Percentiles rank a stretch among this genome's conserved stretches.
phyloP scores from a whole-genome alignment of 1,140 invertebrate species.

The Aphaenogaster ashmeadi region DNA sequence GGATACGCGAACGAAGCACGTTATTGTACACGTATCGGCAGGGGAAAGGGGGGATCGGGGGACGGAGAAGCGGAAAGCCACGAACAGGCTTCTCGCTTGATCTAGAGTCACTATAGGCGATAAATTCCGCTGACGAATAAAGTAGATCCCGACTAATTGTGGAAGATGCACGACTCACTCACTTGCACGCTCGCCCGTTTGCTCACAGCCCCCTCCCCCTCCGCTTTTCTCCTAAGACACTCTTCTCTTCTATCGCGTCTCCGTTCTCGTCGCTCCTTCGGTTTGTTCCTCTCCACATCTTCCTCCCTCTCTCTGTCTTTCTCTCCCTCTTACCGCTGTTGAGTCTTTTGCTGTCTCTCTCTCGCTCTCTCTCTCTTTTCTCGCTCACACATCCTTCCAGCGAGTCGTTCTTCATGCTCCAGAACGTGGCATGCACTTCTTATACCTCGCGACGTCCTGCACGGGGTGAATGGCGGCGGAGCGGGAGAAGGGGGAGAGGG shows the following conservation, averaged over 20 bases:
- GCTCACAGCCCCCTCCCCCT: slow-evolving; percentile 15
- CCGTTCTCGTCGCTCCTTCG: slow-evolving; percentile 17
- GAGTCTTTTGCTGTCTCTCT: slow-evolving; percentile 43
- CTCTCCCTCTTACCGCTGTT: neutral
- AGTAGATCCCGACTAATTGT: slow-evolving; percentile 87
- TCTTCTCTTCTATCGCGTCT: slow-evolving; percentile 19
- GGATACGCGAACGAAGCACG: slow-evolving; percentile 51
- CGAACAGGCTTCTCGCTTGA: slow-evolving; percentile 69
- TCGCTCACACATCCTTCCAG: slow-evolving; percentile 36
- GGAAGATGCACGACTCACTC: slow-evolving; percentile 86
- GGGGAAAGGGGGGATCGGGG: slow-evolving; percentile 28
- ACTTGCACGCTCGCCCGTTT: slow-evolving; percentile 73
- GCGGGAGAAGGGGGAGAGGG: neutral
- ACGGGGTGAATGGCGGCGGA: slow-evolving; percentile 33
- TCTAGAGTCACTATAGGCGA: slow-evolving; percentile 84
- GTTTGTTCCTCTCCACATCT: slow-evolving; percentile 26
- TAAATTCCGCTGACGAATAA: slow-evolving; percentile 85
- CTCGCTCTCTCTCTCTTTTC: neutral
- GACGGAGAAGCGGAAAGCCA: slow-evolving; percentile 50
- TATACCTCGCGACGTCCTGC: slow-evolving; percentile 64
- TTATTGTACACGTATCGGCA: slow-evolving; percentile 66
- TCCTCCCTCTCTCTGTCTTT: slow-evolving; percentile 16
- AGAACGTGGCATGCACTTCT: slow-evolving; percentile 70
- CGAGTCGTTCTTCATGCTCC: slow-evolving; percentile 68
- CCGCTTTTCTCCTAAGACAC: slow-evolving; percentile 7